Base-by-base conservation (phyloP, 2,113 vertebrate species). In the Pomatorhinus ruficollis region DNA sequence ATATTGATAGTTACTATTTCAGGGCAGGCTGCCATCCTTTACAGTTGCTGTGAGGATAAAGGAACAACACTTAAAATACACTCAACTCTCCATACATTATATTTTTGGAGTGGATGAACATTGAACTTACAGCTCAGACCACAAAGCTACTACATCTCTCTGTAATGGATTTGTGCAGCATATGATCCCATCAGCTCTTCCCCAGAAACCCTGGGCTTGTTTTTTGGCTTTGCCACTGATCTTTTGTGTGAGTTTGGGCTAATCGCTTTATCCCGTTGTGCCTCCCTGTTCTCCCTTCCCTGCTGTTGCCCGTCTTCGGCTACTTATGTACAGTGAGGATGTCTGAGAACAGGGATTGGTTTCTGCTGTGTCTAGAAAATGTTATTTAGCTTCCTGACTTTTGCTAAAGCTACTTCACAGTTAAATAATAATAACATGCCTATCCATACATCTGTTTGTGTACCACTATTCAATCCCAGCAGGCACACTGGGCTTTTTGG, bases 1-100 rank as follows among this genome's bases (percentile, higher is more conserved):
- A 94, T 97, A 98, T 97, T 97, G 97, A 98, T 95, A 97, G 93
- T 89, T 96, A 83, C 96, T 95, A 93, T 96, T 95, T 95, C 74
- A 57, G 89, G 94, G 92, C 90, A 63, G 81, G 95, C 93, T 96
- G 87, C 95, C 89, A 93, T 97, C 97, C 97, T 96, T 96, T 89
- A 89, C 79, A 97, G 91, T 96, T 93, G 94, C 85, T 90, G 45
- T 88, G 92, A 95, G 94, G 97, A 97, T 94, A 96, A 96, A 97
- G 93, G 91, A 97, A 94, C 93, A 79, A 93, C 86, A 69, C 93
- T 96, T 94, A 94, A 98, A 97, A 98, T 95, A 90, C 74, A 96
- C 91, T 91, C 82, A 87, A 60, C 52, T 94, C 87, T 89, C 78
- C 59, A 93, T 80, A 69, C 72, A 80, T 95, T 82, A n/a, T 71